These are phyloP conservation scores for Saturnia pavonia DNA, from an alignment of 2,888 invertebrate species.

Conservation along the genomic window DNA sequence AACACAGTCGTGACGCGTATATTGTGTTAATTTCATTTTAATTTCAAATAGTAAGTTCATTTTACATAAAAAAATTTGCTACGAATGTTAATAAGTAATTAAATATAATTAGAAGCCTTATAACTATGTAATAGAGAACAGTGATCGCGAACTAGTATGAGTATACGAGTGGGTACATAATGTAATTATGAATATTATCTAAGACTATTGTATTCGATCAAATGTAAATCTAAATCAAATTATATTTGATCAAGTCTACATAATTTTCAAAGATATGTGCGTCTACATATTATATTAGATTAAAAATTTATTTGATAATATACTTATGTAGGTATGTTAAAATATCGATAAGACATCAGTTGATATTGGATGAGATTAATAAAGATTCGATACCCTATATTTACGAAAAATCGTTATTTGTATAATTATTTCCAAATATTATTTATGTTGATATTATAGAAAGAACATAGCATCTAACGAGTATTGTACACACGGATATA, in stretches of 20 bases:
- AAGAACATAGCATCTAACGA: neutral
- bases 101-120: neutral
- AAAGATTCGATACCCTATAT: conserved; percentile 6
- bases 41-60: neutral
- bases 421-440: conserved; percentile 12
- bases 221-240: conserved; percentile 13
- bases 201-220: conserved; percentile 5
- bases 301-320: neutral
- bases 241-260: conserved; percentile 3
- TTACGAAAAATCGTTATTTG: neutral
- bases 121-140: neutral
- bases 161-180: neutral
- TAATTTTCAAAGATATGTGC: neutral
- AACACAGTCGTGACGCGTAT: neutral
- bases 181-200: neutral
- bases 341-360: neutral
- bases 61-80: neutral
- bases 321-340: neutral
- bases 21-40: neutral
- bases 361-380: neutral
- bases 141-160: neutral
- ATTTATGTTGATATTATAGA: neutral
- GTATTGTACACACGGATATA: conserved; percentile 19
- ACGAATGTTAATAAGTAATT: neutral
- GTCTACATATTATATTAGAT: conserved; percentile 1